phyloP scores from a whole-genome alignment of 2,888 invertebrate genomes.

The Leptura quadrifasciata region DNA sequence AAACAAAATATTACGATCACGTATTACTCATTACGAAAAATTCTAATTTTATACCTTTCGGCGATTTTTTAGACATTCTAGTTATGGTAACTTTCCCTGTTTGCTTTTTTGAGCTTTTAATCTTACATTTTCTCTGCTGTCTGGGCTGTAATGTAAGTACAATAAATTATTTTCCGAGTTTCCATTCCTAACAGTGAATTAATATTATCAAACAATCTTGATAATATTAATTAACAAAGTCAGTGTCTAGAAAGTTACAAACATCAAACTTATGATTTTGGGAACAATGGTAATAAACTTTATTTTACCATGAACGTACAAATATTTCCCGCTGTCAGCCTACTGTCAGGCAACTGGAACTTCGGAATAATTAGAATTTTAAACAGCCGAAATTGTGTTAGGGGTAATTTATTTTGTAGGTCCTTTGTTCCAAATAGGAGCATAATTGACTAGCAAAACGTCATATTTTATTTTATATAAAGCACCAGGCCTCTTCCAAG shows the following conservation, averaged over 20 bases:
- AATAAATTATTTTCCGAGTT: too few relatives aligned
- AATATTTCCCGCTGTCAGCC: conserved; percentile 7
- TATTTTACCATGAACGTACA: conserved; percentile 1
- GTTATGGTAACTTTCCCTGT: too few relatives aligned
- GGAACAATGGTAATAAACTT: background rate
- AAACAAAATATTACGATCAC: too few relatives aligned
- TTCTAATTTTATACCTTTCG: too few relatives aligned
- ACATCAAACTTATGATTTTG: background rate
- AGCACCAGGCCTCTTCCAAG: background rate
- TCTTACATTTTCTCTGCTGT: too few relatives aligned
- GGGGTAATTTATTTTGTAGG: background rate
- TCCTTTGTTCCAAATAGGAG: background rate
- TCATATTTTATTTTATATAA: background rate
- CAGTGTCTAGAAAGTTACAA: background rate
- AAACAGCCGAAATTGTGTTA: background rate
- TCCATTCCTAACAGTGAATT: too few relatives aligned
- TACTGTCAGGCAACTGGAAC: background rate
- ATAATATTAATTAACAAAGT: background rate
- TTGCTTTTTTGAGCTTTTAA: too few relatives aligned
- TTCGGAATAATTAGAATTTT: conserved; percentile 1
- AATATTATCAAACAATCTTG: too few relatives aligned
- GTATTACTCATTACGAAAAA: too few relatives aligned
- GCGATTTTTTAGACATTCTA: too few relatives aligned
- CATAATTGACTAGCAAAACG: background rate
- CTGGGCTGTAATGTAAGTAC: too few relatives aligned